Evolutionary conservation across 2,113 vertebrate species (phyloP).

Genomic region (Narcine bancroftii): DNA sequence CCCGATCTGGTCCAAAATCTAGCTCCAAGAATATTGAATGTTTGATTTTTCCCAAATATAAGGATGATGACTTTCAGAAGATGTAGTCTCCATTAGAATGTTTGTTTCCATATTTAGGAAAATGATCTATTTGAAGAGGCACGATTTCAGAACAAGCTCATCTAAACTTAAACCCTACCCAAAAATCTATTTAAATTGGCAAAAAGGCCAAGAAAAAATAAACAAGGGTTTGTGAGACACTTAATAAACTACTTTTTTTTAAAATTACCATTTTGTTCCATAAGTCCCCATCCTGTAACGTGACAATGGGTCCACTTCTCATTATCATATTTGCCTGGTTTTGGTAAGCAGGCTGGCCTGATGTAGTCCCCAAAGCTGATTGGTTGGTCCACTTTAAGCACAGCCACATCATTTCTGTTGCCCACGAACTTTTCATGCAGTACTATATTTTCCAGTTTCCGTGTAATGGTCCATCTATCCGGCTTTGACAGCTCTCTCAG

Average conservation of each 20-base stretch:
- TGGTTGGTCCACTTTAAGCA: constrained; percentile 5
- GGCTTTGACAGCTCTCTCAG: background rate
- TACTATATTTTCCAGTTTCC: background rate
- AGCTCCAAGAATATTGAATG: background rate
- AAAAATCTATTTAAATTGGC: background rate
- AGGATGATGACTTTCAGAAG: background rate
- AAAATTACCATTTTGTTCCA: constrained; percentile 25
- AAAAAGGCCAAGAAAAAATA: background rate
- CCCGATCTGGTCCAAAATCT: background rate
- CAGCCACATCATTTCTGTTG: background rate
- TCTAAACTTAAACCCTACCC: background rate
- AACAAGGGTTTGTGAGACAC: background rate
- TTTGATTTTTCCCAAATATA: background rate
- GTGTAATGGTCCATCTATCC: background rate
- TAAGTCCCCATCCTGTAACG: constrained; percentile 33
- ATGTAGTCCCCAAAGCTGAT: background rate
- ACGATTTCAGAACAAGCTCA: background rate
- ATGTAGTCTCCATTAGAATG: background rate
- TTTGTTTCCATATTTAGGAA: background rate
- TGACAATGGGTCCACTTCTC: constrained; percentile 4
- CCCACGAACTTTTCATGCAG: background rate
- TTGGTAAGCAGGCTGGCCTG: constrained; percentile 5
- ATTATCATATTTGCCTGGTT: background rate
- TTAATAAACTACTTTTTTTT: no score
- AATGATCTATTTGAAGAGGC: no score